phyloP scores from a whole-genome alignment of 35 echinoderm and acorn worm species.

The Strongylocentrotus purpuratus region DNA sequence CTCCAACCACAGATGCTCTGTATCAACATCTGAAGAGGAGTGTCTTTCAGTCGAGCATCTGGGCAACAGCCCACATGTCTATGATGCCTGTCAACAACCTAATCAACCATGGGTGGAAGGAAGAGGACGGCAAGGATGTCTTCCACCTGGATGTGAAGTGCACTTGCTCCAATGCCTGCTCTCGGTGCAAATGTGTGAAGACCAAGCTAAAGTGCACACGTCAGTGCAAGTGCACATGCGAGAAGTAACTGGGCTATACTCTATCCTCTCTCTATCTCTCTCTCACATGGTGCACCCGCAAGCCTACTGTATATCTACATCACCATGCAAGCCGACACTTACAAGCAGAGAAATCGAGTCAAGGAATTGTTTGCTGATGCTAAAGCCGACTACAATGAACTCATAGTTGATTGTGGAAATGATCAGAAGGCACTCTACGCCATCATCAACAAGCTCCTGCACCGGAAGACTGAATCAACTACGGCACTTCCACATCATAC shows the following conservation, averaged over 20 bases:
- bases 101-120: conserved; percentile 14
- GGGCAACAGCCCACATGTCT: conserved; percentile 35
- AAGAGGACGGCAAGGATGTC: conserved; percentile 2
- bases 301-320: too few relatives aligned
- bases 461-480: too few relatives aligned
- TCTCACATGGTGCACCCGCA: too few relatives aligned
- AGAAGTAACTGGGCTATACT: background rate
- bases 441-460: too few relatives aligned
- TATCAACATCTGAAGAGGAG: conserved; percentile 9
- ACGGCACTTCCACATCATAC: too few relatives aligned
- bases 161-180: background rate
- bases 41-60: conserved; percentile 15
- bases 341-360: too few relatives aligned
- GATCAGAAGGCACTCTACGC: too few relatives aligned
- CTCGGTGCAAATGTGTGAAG: conserved; percentile 5
- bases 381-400: too few relatives aligned
- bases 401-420: too few relatives aligned
- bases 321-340: too few relatives aligned
- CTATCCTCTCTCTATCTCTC: too few relatives aligned
- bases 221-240: background rate
- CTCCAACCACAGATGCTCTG: conserved; percentile 11
- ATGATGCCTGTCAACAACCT: conserved; percentile 49
- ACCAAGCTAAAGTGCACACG: conserved; percentile 11
- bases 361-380: too few relatives aligned
- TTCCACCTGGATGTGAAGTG: conserved; percentile 23